phyloP scores from a whole-genome alignment of 2,888 invertebrate species.

The Diadegma fenestrale region DNA sequence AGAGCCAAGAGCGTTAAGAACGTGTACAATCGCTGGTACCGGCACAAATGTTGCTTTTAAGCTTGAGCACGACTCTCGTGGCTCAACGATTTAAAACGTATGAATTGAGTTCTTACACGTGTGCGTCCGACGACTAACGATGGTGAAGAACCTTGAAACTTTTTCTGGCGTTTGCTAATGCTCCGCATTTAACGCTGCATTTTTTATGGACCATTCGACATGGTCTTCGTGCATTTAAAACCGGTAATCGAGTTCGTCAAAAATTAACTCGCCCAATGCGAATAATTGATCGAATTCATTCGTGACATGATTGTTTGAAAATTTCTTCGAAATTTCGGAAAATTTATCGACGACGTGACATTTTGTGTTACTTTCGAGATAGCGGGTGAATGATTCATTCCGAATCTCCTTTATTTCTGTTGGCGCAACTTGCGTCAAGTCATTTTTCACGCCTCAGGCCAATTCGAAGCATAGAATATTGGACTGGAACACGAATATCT shows the following conservation, averaged over 20 bases:
- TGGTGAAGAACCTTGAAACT: constrained; percentile 33
- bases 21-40: constrained; percentile 11
- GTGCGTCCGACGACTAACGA: constrained; percentile 1
- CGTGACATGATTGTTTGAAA: not conserved
- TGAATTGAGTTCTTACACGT: constrained; percentile 1
- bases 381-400: not conserved
- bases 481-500: constrained; percentile 14
- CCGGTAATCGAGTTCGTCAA: not conserved
- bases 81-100: constrained; percentile 10
- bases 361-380: not conserved
- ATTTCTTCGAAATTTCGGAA: not conserved
- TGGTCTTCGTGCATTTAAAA: not conserved
- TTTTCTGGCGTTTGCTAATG: not conserved
- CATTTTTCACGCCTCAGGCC: not conserved
- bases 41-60: not conserved
- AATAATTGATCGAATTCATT: not conserved
- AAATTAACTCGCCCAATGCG: not conserved
- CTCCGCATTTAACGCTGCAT: not conserved
- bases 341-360: not conserved
- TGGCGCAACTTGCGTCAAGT: not conserved
- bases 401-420: not conserved
- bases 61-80: not conserved
- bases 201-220: not conserved
- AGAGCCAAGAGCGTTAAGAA: constrained; percentile 15
- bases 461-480: constrained; percentile 11